Conservation (phyloP, 2,113 vertebrate species). For the Triplophysa rosa region DNA sequence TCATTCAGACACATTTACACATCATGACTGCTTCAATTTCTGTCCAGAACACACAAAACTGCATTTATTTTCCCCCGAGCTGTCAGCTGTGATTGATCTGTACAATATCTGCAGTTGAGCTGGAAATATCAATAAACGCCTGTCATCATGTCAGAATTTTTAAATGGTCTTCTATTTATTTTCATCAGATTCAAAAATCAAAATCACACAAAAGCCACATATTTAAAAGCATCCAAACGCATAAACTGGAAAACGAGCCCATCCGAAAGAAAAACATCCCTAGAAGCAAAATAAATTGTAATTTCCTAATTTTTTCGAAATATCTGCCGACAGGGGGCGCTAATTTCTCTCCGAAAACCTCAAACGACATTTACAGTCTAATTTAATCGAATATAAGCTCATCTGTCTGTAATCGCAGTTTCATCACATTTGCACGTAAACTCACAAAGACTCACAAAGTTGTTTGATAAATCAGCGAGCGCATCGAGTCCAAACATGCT, state of each 20-base stretch:
- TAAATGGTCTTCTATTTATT: neutral
- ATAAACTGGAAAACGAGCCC: slow-evolving; percentile 3
- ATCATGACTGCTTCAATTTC: neutral
- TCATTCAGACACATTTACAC: neutral
- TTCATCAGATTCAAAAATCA: neutral
- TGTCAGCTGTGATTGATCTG: slow-evolving; percentile 22
- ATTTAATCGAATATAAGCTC: slow-evolving; percentile 59
- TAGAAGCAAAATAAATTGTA: slow-evolving; percentile 68
- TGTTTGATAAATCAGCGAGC: neutral
- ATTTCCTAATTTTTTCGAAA: slow-evolving; percentile 78
- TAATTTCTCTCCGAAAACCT: slow-evolving; percentile 73
- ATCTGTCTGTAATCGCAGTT: neutral
- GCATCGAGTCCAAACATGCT: neutral
- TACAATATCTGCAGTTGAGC: slow-evolving; percentile 1
- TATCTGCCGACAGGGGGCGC: slow-evolving; percentile 86
- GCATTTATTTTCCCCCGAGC: neutral
- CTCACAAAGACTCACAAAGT: too few species aligned
- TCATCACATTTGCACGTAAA: neutral
- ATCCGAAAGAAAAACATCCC: slow-evolving; percentile 25
- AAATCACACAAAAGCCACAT: neutral
- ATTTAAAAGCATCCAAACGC: slow-evolving; percentile 10
- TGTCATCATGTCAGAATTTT: neutral
- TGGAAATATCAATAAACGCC: neutral
- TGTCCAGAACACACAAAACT: neutral
- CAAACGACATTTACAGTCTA: slow-evolving; percentile 59